phyloP scores from a whole-genome alignment of 2,113 vertebrate genomes.

The Ammodytes dubius region DNA sequence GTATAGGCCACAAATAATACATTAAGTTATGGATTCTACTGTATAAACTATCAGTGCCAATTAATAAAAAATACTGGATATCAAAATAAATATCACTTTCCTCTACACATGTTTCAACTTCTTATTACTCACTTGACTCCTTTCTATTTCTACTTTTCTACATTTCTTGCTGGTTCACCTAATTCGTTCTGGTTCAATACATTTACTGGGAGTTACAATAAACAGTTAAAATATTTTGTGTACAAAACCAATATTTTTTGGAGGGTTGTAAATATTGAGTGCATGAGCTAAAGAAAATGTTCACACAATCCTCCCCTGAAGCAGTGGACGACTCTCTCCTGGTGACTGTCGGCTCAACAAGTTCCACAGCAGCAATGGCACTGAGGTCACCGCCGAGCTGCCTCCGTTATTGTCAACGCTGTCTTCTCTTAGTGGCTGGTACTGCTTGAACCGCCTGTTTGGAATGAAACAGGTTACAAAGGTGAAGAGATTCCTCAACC shows the following conservation, averaged over 20 bases:
- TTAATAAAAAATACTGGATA: conserved; percentile 49
- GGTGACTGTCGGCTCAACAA: conserved; percentile 81
- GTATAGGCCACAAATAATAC: conserved; percentile 25
- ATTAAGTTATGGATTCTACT: conserved; percentile 21
- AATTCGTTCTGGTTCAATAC: conserved; percentile 18
- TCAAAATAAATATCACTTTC: conserved; percentile 74
- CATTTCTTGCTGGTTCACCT: background rate
- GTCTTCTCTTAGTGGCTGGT: conserved; percentile 74
- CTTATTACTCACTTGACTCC: too few species aligned
- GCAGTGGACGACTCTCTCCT: conserved; percentile 90
- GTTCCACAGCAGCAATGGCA: conserved; percentile 87
- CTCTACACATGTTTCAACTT: background rate
- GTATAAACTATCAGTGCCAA: conserved; percentile 35
- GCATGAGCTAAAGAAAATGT: conserved; percentile 21
- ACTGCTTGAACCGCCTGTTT: conserved; percentile 85
- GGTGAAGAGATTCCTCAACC: background rate
- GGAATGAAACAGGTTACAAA: conserved; percentile 20
- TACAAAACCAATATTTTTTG: conserved; percentile 16
- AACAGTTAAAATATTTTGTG: conserved; percentile 17
- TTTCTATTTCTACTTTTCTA: too few species aligned
- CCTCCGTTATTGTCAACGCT: conserved; percentile 22
- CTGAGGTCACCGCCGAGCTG: conserved; percentile 75
- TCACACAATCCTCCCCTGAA: conserved; percentile 88
- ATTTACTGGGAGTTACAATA: conserved; percentile 16
- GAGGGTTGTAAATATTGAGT: background rate